Conservation (phyloP, 2,797 vertebrate species). For the Spinus pinus region DNA sequence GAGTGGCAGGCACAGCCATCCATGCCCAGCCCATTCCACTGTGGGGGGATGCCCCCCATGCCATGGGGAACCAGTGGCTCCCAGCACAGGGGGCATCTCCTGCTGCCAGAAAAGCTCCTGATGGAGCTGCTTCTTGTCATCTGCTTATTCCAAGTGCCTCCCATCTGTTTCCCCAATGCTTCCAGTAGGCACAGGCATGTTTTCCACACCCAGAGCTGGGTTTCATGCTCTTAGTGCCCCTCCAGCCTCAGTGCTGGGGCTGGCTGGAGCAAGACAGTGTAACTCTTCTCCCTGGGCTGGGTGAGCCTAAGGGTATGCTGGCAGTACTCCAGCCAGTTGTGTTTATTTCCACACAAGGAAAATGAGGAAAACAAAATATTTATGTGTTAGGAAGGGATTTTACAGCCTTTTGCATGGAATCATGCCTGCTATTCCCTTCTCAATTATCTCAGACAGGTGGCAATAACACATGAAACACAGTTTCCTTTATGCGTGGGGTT, state of each 20-base stretch:
- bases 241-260: fast-evolving
- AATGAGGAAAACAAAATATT: neutral
- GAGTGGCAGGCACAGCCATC: neutral
- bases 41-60: neutral
- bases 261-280: neutral
- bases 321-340: neutral
- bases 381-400: neutral
- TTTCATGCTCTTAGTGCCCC: neutral
- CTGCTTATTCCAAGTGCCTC: neutral
- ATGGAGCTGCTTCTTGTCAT: fast-evolving
- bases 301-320: neutral
- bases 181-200: neutral
- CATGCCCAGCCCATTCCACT: fast-evolving
- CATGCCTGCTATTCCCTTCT: neutral
- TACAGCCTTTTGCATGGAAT: neutral
- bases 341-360: neutral
- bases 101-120: fast-evolving
- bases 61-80: neutral
- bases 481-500: neutral
- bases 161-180: fast-evolving
- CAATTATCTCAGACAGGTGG: neutral
- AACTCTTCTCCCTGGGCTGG: neutral
- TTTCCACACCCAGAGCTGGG: neutral
- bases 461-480: neutral
- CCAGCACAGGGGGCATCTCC: fast-evolving